Percentiles rank a stretch among this genome's conserved stretches.
These are phyloP conservation scores for Acropternis orthonyx DNA, from an alignment of 2,797 vertebrate species.

Conservation along the genomic window DNA sequence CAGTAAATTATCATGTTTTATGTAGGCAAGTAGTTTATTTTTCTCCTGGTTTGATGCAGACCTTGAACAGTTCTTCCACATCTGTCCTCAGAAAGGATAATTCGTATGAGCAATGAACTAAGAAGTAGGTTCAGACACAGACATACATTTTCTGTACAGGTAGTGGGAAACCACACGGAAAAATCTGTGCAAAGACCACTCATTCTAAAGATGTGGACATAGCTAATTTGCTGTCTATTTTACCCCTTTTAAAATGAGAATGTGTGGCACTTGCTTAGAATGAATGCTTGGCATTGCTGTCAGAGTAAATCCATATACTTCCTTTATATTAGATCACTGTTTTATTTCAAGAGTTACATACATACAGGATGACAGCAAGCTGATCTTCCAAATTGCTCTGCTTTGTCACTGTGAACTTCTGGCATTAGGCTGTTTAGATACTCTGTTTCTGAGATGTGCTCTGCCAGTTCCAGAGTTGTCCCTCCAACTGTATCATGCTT, in stretches of 20 bases:
- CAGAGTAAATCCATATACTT: conserved; percentile 43
- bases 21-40: neutral
- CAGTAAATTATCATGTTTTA: neutral
- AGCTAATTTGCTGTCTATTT: neutral
- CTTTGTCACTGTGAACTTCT: conserved; percentile 57
- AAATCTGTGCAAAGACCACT: neutral
- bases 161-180: neutral
- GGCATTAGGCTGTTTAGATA: conserved; percentile 29
- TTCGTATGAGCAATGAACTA: neutral
- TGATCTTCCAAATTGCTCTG: conserved; percentile 66
- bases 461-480: conserved; percentile 25
- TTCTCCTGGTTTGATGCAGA: neutral
- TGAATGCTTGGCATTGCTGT: neutral
- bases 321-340: conserved; percentile 47
- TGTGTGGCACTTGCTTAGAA: neutral
- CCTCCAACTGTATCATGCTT: conserved; percentile 7
- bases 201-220: neutral
- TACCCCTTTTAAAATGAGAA: neutral
- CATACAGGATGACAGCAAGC: conserved; percentile 39
- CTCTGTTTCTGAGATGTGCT: conserved; percentile 18
- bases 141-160: neutral
- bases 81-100: neutral
- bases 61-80: neutral
- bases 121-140: neutral
- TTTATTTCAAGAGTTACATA: conserved; percentile 55